phyloP scores from a whole-genome alignment of 2,113 vertebrate species.

The Myotis yumanensis region DNA sequence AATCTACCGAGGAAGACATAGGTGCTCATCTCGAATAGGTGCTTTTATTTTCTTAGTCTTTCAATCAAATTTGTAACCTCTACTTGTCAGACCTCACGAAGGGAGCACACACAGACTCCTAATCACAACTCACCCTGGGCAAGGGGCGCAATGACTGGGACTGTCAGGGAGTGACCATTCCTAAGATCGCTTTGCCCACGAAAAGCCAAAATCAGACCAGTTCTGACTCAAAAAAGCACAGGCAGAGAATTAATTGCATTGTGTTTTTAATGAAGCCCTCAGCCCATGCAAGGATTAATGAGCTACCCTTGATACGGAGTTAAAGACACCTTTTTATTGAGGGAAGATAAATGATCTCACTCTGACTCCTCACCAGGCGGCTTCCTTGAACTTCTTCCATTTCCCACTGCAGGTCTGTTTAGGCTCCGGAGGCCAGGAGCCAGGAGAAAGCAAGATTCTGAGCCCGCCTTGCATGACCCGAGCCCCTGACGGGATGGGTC shows the following conservation, averaged over 20 bases:
- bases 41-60: conserved; percentile 2
- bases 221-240: not conserved
- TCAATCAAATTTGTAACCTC: not conserved
- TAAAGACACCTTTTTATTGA: not conserved
- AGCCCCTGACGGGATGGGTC: not conserved
- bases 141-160: not conserved
- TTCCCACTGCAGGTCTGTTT: fast-evolving
- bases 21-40: not conserved
- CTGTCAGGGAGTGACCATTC: not conserved
- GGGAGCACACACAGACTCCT: not conserved
- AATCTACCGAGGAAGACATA: not conserved
- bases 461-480: not conserved
- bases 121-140: not conserved
- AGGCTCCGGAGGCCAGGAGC: not conserved
- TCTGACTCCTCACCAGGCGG: not conserved
- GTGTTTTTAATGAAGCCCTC: not conserved
- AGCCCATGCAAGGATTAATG: not conserved
- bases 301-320: not conserved
- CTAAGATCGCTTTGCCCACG: not conserved
- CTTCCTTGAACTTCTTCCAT: not conserved
- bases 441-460: not conserved
- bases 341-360: not conserved
- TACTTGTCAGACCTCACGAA: not conserved
- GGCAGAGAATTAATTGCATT: not conserved
- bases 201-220: not conserved